These are phyloP conservation scores for Erythrocercus mccallii DNA, from an alignment of 2,113 vertebrate genomes.

Conservation along the genomic window DNA sequence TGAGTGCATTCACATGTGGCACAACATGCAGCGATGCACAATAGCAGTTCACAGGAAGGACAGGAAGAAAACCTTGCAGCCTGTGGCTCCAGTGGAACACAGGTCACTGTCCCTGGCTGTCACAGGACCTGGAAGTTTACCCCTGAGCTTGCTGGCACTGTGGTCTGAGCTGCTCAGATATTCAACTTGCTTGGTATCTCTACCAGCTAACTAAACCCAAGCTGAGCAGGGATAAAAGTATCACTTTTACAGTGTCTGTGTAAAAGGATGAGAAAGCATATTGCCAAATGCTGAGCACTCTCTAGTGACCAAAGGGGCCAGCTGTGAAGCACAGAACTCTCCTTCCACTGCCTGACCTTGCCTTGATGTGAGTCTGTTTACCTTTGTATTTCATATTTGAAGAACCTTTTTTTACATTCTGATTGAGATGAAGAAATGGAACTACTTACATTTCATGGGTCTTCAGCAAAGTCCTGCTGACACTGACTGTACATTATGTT, in stretches of 20 bases:
- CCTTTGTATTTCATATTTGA: background rate
- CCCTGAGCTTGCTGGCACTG: background rate
- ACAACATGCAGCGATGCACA: background rate
- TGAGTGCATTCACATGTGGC: background rate
- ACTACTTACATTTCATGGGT: background rate
- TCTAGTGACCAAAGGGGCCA: background rate
- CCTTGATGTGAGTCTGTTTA: background rate
- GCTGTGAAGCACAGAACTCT: background rate
- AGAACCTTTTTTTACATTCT: background rate
- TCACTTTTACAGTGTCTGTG: background rate
- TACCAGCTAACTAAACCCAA: background rate
- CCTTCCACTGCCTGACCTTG: background rate
- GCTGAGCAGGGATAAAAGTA: background rate
- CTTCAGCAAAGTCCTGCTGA: background rate
- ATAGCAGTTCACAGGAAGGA: background rate
- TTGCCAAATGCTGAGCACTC: background rate
- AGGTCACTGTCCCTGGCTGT: background rate
- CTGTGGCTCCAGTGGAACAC: background rate
- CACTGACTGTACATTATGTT: background rate
- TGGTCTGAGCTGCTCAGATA: background rate
- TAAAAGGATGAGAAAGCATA: background rate
- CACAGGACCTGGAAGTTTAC: background rate
- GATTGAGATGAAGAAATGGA: background rate
- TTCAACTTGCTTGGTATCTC: background rate
- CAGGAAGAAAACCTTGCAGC: background rate